Base-by-base conservation (phyloP, 2,888 invertebrate species). In the Netelia melanura region DNA sequence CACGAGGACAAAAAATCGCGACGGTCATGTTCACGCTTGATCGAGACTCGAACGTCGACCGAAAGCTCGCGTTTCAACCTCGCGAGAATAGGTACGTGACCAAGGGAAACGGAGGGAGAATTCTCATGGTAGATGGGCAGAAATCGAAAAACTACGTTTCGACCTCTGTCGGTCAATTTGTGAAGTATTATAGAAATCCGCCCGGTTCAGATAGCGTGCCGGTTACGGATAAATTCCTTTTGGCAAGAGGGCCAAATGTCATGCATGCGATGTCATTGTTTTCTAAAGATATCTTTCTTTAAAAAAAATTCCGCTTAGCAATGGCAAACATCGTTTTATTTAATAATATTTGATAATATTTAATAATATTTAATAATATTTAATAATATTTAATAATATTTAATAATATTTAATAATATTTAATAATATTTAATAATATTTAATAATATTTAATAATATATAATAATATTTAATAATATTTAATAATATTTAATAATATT, bases 11-110 rank as follows among this genome's bases (percentile, higher is more conserved):
- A 76, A 30, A 44, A 52, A 65, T 76, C 38, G 52, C 25, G 64
- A 54, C 61, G 52, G 75, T 38, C 48, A 30, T 61, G 38, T 67
- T 82, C 71, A 58, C 67, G 71, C 58, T 72, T 67, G 58, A 72
- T 77, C 67, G 77, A 61, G 11, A 54, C 23, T 65, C 58, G 17
- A 58, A 65, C 44, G 44, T 58, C 11, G 14, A 48, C 10, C 43
- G 17, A 54, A 82, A 58, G 54, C 44, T 30, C 58, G 1, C n/a
- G 17, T 65, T 62, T 25, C 43, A 30, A 58, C 17, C 58, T 21
- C 58, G 21, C 3, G 43, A 38, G 38, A 38, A 6, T 38, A 38
- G 38, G 8, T 38, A 38, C 38, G 38, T 38, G 38, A 38, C 38
- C 38, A 71, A 71, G 25, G 10, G n/a, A 67, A 14, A 48, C 48